These are phyloP conservation scores for Oryzaephilus surinamensis DNA, from an alignment of 1,140 invertebrate species.

Conservation along the genomic window DNA sequence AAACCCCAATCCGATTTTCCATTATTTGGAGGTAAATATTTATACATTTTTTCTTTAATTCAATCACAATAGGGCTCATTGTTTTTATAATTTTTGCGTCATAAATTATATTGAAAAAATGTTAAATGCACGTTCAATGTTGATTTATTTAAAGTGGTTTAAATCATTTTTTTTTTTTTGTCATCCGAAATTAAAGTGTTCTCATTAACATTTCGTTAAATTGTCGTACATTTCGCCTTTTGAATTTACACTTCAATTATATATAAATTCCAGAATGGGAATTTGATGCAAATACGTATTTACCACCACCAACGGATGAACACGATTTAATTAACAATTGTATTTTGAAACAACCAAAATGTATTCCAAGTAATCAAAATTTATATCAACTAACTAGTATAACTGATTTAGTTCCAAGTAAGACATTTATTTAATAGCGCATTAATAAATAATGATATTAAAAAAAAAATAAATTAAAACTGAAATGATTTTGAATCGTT, in stretches of 20 bases:
- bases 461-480: too few species aligned
- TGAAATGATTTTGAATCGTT: too few species aligned
- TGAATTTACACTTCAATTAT: too few species aligned
- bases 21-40: conserved; percentile 31
- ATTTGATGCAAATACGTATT: conserved; percentile 9
- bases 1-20: conserved; percentile 30
- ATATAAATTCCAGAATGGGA: conserved; percentile 31
- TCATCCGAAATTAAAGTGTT: too few species aligned
- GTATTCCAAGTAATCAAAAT: conserved; percentile 12
- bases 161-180: too few species aligned
- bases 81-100: background rate
- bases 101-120: background rate
- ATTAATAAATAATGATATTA: too few species aligned
- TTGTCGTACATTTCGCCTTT: too few species aligned
- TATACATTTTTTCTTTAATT: conserved; percentile 5
- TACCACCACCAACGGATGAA: conserved; percentile 9
- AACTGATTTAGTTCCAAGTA: conserved; percentile 14
- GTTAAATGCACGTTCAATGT: conserved; percentile 1
- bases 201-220: too few species aligned
- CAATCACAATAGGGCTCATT: too few species aligned
- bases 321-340: conserved; percentile 4
- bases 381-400: conserved; percentile 15
- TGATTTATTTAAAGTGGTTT: too few species aligned
- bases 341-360: conserved; percentile 6
- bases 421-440: too few species aligned